Percentiles rank a stretch among this genome's conserved stretches.
phyloP scores from a whole-genome alignment of 2,888 invertebrate genomes.

The Netelia fuscicornis region DNA sequence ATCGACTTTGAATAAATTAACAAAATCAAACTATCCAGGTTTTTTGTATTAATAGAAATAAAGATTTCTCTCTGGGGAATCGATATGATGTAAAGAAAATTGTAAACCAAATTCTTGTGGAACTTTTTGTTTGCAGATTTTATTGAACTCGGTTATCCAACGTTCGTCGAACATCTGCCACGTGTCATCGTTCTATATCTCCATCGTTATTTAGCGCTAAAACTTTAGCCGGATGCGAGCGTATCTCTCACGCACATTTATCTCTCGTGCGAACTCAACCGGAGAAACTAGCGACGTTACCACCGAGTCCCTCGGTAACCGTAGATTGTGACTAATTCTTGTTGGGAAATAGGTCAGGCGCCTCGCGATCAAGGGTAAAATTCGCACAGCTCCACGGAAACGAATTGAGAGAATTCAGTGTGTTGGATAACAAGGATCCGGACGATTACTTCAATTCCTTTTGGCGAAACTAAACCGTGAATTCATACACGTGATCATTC shows the following conservation, averaged over 20 bases:
- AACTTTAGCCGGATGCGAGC: background rate
- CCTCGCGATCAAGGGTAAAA: background rate
- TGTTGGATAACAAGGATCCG: slow-evolving; percentile 21
- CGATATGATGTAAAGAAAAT: too few species aligned
- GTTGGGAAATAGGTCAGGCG: slow-evolving; percentile 38
- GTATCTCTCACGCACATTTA: background rate
- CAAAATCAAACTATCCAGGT: too few species aligned
- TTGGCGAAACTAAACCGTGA: background rate
- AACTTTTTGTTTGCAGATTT: too few species aligned
- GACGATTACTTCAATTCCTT: background rate
- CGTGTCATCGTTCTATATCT: background rate
- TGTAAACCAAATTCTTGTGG: too few species aligned
- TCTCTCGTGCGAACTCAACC: background rate
- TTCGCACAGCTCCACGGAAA: background rate
- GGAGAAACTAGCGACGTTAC: slow-evolving; percentile 15
- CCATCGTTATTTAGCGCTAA: background rate
- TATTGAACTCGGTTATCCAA: too few species aligned
- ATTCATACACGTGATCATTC: background rate
- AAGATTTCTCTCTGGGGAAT: too few species aligned
- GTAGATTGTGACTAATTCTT: slow-evolving; percentile 24
- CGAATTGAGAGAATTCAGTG: background rate
- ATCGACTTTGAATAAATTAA: too few species aligned
- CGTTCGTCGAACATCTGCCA: too few species aligned
- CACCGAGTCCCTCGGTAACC: slow-evolving; percentile 12
- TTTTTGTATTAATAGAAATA: too few species aligned